These are phyloP conservation scores for Catagonus wagneri DNA, from an alignment of 2,113 vertebrate genomes.

Conservation along the genomic window DNA sequence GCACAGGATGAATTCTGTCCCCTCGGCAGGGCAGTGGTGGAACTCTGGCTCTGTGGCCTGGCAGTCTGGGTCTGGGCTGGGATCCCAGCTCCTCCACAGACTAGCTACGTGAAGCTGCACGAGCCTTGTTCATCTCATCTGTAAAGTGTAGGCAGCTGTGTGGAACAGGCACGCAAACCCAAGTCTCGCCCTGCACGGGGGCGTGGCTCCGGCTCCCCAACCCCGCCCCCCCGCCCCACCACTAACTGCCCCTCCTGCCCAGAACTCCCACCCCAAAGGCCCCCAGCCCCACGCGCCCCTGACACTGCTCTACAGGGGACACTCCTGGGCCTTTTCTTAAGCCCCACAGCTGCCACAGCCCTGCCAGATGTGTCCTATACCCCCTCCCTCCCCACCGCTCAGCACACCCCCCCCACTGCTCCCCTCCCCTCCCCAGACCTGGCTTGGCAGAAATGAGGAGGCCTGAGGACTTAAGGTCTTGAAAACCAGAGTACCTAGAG, in stretches of 20 bases:
- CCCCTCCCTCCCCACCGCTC: not conserved
- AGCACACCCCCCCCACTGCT: rapidly evolving
- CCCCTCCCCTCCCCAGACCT: not conserved
- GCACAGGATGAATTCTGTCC: not conserved
- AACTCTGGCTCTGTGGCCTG: not conserved
- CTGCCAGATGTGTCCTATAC: not conserved
- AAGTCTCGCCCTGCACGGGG: rapidly evolving
- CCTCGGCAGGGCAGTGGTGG: rapidly evolving
- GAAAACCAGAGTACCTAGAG: not conserved
- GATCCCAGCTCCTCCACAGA: no score
- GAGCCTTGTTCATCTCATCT: not conserved
- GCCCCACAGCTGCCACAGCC: not conserved
- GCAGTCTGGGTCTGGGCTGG: not conserved
- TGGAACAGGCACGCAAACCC: not conserved
- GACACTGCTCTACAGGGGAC: not conserved
- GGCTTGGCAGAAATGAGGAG: not conserved
- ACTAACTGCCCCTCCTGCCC: not conserved
- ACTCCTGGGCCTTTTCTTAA: not conserved
- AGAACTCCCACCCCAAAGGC: not conserved
- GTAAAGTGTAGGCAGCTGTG: not conserved
- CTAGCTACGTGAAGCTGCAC: not conserved
- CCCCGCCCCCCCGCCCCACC: rapidly evolving
- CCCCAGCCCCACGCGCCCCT: not conserved
- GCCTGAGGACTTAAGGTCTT: not conserved
- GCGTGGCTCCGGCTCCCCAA: not conserved